phyloP scores from a whole-genome alignment of 2,888 invertebrate species.

The Gymnocheta viridis region DNA sequence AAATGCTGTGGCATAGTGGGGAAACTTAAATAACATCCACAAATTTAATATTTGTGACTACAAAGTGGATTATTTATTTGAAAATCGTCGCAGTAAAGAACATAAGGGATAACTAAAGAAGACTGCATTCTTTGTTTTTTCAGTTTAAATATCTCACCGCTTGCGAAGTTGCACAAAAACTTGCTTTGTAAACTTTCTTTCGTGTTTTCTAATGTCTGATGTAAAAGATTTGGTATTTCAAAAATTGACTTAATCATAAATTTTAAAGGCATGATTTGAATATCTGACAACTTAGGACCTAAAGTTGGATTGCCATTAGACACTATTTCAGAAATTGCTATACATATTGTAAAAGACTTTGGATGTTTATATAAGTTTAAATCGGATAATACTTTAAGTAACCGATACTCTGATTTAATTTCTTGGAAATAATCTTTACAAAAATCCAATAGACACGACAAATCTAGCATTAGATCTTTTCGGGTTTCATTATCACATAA shows the following conservation, averaged over 20 bases:
- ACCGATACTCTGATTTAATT: slow-evolving; percentile 51
- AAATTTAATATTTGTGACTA: slow-evolving; percentile 39
- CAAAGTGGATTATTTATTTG: slow-evolving; percentile 49
- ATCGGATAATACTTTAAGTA: slow-evolving; percentile 54
- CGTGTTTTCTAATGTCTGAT: slow-evolving; percentile 40
- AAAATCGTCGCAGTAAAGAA: slow-evolving; percentile 40
- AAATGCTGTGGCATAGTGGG: slow-evolving; percentile 66
- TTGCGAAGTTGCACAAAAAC: neutral
- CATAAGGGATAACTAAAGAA: slow-evolving; percentile 36
- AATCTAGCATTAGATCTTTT: slow-evolving; percentile 35
- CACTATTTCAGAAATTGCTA: slow-evolving; percentile 29
- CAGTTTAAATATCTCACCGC: neutral
- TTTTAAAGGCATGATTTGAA: slow-evolving; percentile 53
- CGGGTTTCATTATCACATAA: neutral
- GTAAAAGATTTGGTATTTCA: slow-evolving; percentile 43
- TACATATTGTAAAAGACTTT: slow-evolving; percentile 39
- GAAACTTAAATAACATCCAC: slow-evolving; percentile 42
- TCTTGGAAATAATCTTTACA: slow-evolving; percentile 61
- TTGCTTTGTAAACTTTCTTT: neutral
- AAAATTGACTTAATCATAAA: slow-evolving; percentile 54
- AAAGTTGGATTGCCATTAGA: slow-evolving; percentile 47
- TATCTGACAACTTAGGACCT: slow-evolving; percentile 17
- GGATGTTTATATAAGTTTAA: slow-evolving; percentile 55
- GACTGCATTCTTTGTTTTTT: neutral
- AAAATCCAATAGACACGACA: slow-evolving; percentile 44